Percentiles rank a stretch among this genome's conserved stretches.
These are phyloP conservation scores for Ptychobarbus kaznakovi DNA, from an alignment of 2,797 vertebrate species.

Conservation along the genomic window DNA sequence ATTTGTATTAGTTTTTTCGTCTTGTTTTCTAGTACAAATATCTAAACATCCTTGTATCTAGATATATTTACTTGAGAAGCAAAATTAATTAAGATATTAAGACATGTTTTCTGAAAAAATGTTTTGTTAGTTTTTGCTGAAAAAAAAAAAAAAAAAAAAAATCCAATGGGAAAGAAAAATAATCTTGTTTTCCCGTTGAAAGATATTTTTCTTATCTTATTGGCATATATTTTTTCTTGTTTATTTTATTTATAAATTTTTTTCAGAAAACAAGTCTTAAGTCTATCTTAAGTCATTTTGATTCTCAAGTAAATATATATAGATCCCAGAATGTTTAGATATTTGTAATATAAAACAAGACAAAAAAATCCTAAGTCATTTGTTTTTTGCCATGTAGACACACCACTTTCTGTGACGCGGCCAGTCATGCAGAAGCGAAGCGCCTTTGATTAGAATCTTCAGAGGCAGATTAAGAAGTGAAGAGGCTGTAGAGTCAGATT, in stretches of 20 bases:
- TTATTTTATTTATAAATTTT: neutral
- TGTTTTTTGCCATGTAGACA: neutral
- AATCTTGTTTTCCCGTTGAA: neutral
- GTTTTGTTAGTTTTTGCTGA: neutral
- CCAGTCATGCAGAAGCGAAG: slow-evolving; percentile 14
- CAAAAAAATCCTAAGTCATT: neutral
- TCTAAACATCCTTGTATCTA: neutral
- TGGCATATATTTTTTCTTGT: neutral
- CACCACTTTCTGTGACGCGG: neutral
- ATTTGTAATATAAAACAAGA: neutral
- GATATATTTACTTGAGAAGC: neutral
- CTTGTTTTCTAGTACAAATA: neutral
- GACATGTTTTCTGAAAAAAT: neutral
- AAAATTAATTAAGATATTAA: neutral
- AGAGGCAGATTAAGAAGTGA: slow-evolving; percentile 24
- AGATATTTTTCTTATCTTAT: neutral
- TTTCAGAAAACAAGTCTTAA: too few relatives aligned
- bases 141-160: too few relatives aligned
- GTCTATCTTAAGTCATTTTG: too few relatives aligned
- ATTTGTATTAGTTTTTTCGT: neutral
- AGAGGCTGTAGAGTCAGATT: slow-evolving; percentile 21
- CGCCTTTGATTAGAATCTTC: neutral
- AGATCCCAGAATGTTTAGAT: neutral
- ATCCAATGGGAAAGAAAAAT: neutral
- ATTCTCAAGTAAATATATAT: neutral